Base-by-base conservation (phyloP, 2,797 vertebrate species). In the Clarias pachynema region DNA sequence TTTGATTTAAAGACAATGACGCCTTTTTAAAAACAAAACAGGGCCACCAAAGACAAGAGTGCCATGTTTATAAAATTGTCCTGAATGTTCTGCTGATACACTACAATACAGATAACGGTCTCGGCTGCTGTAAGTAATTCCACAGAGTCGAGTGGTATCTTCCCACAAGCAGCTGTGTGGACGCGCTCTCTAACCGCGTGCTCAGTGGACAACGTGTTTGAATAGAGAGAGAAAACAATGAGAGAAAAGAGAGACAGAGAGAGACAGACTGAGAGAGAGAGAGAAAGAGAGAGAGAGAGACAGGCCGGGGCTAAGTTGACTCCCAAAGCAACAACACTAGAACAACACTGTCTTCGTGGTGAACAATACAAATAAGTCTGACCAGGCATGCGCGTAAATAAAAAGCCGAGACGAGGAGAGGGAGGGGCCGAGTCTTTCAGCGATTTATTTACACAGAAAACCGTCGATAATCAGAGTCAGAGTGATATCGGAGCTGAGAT, bases 321-420 rank as follows among this genome's bases (percentile, higher is more conserved):
- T 95, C 93, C 93, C 93, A 91, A 91, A 93, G 93, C 94, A 95
- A 93, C 93, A 90, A 93, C 93, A 90, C 90, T 93, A 91, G 92
- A 95, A 94, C 94, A 95, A 95, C 94, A 91, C 91, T 90, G 92
- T 94, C 93, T 93, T 89, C 86, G 91, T 95, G 94, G 94, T 91
- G 89, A 94, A 94, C 94, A 93, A 94, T 93, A 89, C 91, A 88
- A 90, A 82, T 89, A 89, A 92, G 90, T 89, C 90, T 92, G 92
- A 87, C 89, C 93, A 93, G 92, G 91, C 94, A 95, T 91, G 94
- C 74, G 60, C 5, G 56, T 34, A 60, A 37, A 78, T 75, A 37
- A 60, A 59, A 37, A n/a, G 20, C 57, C 15, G 56, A 60, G 29
- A 15, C 22, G 31, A 77, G 29, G 53, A 53, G 5, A 77, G 53